Evolutionary conservation across 2,797 vertebrate species (phyloP).

Genomic region (Centropyge bicolor): DNA sequence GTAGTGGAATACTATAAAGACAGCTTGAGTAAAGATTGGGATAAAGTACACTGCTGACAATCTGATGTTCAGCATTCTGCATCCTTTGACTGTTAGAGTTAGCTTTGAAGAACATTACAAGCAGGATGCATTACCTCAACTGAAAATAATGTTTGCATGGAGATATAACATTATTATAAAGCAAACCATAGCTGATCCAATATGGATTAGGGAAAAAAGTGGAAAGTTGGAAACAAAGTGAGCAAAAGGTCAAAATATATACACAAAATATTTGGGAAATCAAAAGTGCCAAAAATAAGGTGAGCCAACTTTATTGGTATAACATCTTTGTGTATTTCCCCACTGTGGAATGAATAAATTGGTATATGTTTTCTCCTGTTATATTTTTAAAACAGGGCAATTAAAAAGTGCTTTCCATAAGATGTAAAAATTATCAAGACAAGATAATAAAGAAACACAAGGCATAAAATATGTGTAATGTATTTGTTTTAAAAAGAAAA

Average conservation of each 20-base stretch:
- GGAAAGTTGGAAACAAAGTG: background rate
- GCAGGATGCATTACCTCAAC: background rate
- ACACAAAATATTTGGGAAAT: no score
- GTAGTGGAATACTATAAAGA: background rate
- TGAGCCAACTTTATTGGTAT: background rate
- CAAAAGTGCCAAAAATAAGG: background rate
- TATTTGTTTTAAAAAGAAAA: background rate
- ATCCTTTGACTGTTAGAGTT: background rate
- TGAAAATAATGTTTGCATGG: background rate
- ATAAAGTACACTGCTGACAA: background rate
- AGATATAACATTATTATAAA: background rate
- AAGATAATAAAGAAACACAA: background rate
- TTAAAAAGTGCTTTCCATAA: no score
- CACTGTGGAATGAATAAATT: no score
- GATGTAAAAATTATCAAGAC: background rate
- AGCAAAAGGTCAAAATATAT: conserved; percentile 8
- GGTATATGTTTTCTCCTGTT: no score
- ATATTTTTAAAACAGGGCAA: no score
- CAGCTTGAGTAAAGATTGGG: background rate
- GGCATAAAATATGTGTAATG: background rate
- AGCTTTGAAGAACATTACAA: background rate
- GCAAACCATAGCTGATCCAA: no score
- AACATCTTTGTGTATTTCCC: background rate
- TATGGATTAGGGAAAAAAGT: no score
- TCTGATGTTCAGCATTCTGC: background rate